These are phyloP conservation scores for Cryptophagus acutangulus DNA, from an alignment of 2,888 invertebrate species.

Conservation along the genomic window DNA sequence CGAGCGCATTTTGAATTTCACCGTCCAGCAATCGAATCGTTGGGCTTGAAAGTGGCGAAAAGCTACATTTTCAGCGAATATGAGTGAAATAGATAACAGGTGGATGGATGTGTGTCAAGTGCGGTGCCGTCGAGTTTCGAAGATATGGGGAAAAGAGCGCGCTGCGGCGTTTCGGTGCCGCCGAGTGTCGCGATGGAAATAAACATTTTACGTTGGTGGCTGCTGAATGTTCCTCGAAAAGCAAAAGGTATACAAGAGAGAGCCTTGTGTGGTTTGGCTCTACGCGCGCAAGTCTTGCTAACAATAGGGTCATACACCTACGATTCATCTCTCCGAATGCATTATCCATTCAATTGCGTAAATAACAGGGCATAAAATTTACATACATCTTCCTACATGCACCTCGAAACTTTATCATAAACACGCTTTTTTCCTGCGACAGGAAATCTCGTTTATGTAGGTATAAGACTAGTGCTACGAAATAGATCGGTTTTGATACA, in stretches of 20 bases:
- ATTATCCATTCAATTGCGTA: conserved; percentile 37
- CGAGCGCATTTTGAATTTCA: too few relatives aligned
- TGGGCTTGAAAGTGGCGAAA: too few relatives aligned
- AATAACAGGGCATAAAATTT: conserved; percentile 19
- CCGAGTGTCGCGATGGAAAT: conserved; percentile 14
- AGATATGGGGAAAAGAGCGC: conserved; percentile 2
- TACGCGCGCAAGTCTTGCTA: conserved; percentile 24
- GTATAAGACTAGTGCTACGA: too few relatives aligned
- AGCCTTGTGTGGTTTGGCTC: conserved; percentile 15
- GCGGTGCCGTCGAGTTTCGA: too few relatives aligned
- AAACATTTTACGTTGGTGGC: conserved; percentile 12
- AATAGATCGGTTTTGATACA: too few relatives aligned
- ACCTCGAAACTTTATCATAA: too few relatives aligned
- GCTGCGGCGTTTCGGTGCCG: too few relatives aligned
- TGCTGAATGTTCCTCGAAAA: not conserved
- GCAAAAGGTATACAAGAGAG: conserved; percentile 10
- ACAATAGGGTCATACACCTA: conserved; percentile 38
- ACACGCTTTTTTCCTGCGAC: too few relatives aligned
- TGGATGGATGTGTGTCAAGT: conserved; percentile 10
- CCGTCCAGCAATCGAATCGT: too few relatives aligned
- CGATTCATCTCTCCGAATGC: conserved; percentile 31
- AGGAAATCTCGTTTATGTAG: too few relatives aligned
- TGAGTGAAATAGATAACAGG: conserved; percentile 16
- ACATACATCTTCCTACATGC: conserved; percentile 21
- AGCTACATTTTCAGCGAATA: conserved; percentile 12